A percentile compares a stretch with the other conserved stretches of the same genome.
These are phyloP conservation scores for Lamprologus speciosus DNA, from an alignment of 2,113 vertebrate species.

Conservation along the genomic window DNA sequence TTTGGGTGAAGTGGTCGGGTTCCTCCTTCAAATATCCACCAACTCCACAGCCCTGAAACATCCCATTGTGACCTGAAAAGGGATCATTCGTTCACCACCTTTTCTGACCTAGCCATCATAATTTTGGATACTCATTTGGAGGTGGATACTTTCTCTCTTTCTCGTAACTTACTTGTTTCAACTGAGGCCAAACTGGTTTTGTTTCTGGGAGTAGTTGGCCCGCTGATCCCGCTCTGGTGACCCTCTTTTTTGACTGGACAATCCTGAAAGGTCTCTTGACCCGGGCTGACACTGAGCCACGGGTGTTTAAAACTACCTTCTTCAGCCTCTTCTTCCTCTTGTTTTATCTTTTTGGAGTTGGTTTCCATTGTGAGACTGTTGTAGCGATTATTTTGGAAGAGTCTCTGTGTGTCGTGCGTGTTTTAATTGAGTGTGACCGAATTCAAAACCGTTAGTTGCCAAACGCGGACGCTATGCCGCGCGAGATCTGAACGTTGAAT, in stretches of 20 bases:
- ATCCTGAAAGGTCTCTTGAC: background rate
- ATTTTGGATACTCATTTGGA: background rate
- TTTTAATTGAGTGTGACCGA: background rate
- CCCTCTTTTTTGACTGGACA: background rate
- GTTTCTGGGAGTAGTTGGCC: background rate
- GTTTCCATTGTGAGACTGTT: background rate
- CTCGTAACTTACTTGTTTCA: background rate
- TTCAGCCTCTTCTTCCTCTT: background rate
- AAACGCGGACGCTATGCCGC: background rate
- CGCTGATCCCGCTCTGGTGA: background rate
- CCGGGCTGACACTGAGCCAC: background rate
- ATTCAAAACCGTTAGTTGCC: background rate
- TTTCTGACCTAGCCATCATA: background rate
- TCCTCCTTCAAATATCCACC: background rate
- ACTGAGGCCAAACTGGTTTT: background rate
- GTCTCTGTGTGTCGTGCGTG: background rate
- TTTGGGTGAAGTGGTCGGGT: background rate
- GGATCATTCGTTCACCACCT: background rate
- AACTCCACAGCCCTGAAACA: background rate
- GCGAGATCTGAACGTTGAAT: background rate
- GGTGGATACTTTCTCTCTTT: background rate
- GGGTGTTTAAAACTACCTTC: background rate
- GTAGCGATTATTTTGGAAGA: background rate
- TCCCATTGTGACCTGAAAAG: background rate
- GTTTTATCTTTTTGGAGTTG: background rate